phyloP scores from a whole-genome alignment of 2,113 vertebrate species.

The Oreocharis arfaki region DNA sequence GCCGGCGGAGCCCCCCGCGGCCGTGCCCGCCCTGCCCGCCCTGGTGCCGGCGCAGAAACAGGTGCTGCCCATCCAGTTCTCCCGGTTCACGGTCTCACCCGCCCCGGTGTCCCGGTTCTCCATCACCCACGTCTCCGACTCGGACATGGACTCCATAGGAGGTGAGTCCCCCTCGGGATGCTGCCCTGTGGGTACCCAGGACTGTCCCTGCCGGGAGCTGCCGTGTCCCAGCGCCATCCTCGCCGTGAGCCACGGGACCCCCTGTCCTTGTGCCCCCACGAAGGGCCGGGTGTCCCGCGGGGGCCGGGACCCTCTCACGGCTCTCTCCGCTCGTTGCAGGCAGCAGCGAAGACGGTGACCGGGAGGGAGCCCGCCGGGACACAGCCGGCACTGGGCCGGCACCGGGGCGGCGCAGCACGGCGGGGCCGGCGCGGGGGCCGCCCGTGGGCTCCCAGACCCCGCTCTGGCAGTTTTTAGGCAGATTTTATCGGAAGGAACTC shows the following conservation, averaged over 20 bases:
- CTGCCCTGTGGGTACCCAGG: background rate
- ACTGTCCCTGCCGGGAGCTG: background rate
- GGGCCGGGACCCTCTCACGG: accelerated
- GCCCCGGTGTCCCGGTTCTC: constrained; percentile 88
- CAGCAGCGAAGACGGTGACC: constrained; percentile 80
- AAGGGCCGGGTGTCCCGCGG: accelerated
- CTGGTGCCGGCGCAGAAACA: constrained; percentile 61
- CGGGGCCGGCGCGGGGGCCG: background rate
- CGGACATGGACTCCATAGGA: constrained; percentile 80
- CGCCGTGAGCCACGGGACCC: accelerated
- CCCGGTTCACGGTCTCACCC: constrained; percentile 90
- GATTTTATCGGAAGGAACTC: background rate
- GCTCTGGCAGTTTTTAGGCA: background rate
- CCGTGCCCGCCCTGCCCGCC: background rate
- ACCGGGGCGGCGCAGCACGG: background rate
- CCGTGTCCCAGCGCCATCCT: accelerated
- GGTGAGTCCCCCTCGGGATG: constrained; percentile 67
- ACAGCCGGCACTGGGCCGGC: background rate
- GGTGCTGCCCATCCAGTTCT: constrained; percentile 67
- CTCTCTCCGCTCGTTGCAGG: constrained; percentile 30
- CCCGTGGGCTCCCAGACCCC: background rate
- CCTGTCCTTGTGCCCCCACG: accelerated
- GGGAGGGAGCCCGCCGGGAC: constrained; percentile 54
- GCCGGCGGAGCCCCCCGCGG: background rate
- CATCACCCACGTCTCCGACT: constrained; percentile 93